Evolutionary conservation across 2,888 invertebrate genomes (phyloP).

Genomic region (Tipula vernalis): DNA sequence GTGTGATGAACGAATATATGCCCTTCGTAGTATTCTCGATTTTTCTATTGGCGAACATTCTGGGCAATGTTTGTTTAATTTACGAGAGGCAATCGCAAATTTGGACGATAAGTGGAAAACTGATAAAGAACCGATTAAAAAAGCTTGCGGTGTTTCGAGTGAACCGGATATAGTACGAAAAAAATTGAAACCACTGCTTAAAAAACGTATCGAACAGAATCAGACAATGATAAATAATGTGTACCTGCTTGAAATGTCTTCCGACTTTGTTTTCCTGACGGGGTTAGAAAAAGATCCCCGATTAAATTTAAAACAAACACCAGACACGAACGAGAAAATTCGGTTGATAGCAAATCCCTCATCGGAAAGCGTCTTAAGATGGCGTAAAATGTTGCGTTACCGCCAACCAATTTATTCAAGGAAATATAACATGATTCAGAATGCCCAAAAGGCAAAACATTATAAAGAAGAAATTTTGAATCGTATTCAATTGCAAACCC

Average conservation of each 20-base stretch:
- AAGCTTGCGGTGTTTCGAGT: background rate
- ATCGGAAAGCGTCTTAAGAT: background rate
- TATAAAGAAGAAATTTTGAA: background rate
- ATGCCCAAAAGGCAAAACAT: background rate
- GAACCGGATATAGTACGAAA: background rate
- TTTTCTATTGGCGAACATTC: background rate
- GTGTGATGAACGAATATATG: background rate
- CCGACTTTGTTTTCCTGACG: background rate
- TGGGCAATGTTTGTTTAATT: background rate
- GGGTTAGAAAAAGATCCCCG: background rate
- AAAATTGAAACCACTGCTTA: background rate
- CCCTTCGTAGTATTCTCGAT: background rate
- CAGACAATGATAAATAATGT: background rate
- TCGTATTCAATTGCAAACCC: background rate
- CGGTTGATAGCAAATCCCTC: background rate
- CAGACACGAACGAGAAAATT: too few species aligned
- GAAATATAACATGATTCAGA: constrained; percentile 4
- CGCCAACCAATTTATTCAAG: constrained; percentile 5
- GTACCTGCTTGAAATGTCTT: background rate
- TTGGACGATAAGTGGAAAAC: background rate
- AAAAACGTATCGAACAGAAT: background rate
- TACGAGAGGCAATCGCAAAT: background rate
- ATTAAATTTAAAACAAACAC: background rate
- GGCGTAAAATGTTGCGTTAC: background rate
- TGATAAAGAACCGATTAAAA: background rate